Evolutionary conservation across 2,113 vertebrate genomes (phyloP).

Genomic region (Aspidoscelis tigris): DNA sequence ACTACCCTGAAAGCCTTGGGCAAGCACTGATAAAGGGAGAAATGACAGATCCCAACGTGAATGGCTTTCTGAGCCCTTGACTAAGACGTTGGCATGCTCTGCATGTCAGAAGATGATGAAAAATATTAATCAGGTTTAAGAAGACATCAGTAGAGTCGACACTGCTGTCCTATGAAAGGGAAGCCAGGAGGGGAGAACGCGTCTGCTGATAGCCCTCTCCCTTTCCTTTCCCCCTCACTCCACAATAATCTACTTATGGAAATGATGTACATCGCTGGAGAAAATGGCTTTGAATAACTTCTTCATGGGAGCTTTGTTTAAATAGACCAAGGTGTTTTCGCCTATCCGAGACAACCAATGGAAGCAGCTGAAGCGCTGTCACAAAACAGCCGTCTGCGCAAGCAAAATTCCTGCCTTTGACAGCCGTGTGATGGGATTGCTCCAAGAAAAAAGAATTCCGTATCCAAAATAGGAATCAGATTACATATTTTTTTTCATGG

Average conservation of each 20-base stretch:
- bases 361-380: background rate
- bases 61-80: background rate
- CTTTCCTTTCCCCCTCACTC: background rate
- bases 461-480: background rate
- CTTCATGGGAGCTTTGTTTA: constrained; percentile 3
- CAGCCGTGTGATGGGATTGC: background rate
- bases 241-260: constrained; percentile 9
- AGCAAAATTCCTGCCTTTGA: background rate
- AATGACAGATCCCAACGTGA: constrained; percentile 6
- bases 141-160: constrained; percentile 39
- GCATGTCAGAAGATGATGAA: constrained; percentile 15
- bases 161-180: constrained; percentile 32
- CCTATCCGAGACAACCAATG: background rate
- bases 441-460: background rate
- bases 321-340: constrained; percentile 22
- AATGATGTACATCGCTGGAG: constrained; percentile 36
- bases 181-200: background rate
- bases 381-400: background rate
- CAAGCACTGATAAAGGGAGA: constrained; percentile 20
- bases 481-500: background rate
- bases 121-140: constrained; percentile 57
- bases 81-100: constrained; percentile 38
- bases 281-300: constrained; percentile 14
- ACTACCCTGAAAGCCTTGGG: constrained; percentile 22
- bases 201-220: background rate